A percentile compares a stretch with the other conserved stretches of the same genome.
Evolutionary conservation across 1,140 invertebrate genomes (phyloP).

Genomic region (Philotrypesis tridentata): DNA sequence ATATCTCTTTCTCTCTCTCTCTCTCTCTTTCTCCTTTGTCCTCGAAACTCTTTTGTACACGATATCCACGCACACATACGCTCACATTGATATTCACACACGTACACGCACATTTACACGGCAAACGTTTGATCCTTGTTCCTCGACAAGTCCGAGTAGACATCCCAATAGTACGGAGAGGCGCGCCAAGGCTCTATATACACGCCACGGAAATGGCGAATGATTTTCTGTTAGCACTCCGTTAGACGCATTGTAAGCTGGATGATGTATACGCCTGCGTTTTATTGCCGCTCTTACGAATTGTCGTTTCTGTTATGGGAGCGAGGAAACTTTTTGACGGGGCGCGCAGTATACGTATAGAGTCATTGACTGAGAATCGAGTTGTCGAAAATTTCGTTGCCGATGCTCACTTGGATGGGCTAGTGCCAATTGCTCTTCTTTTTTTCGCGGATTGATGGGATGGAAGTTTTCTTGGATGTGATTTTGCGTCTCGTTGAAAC

Average conservation of each 20-base stretch:
- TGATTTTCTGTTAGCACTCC: conserved; percentile 36
- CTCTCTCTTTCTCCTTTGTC: not conserved
- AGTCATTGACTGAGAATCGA: not conserved
- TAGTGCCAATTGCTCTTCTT: not conserved
- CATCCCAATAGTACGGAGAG: conserved; percentile 41
- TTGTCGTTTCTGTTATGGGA: not conserved
- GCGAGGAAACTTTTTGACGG: conserved; percentile 10
- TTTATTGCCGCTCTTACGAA: conserved; percentile 19
- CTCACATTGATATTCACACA: not conserved
- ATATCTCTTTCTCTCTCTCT: conserved; percentile 2
- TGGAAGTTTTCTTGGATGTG: not conserved
- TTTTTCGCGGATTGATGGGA: not conserved
- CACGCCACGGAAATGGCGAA: not conserved
- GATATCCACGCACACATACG: not conserved
- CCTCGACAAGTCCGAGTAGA: conserved; percentile 39
- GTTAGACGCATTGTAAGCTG: conserved; percentile 32
- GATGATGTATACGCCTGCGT: conserved; percentile 25
- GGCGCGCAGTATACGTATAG: not conserved
- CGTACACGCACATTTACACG: not conserved
- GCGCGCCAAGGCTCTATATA: conserved; percentile 37
- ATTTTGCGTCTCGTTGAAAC: not conserved
- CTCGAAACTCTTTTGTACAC: not conserved
- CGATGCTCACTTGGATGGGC: not conserved
- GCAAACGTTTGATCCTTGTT: conserved; percentile 23
- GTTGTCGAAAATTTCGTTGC: conserved; percentile 1